A percentile compares a stretch with the other conserved stretches of the same genome.
Evolutionary conservation across 1,140 invertebrate genomes (phyloP).

Genomic region (silkworm (Bombyx mori)): DNA sequence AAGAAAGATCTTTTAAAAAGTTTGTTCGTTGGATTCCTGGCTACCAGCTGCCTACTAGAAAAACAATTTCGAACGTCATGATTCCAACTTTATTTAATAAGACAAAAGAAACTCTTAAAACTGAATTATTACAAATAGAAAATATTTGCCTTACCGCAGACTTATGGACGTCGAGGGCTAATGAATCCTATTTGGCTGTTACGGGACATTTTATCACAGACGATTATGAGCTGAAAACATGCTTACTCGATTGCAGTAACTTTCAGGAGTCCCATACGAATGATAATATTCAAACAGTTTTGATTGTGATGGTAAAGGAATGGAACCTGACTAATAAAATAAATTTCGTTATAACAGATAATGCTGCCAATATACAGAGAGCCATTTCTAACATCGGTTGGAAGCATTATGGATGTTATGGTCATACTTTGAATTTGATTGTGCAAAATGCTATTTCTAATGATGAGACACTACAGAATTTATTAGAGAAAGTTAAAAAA

Average conservation of each 20-base stretch:
- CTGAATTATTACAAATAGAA: not conserved
- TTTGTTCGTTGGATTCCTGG: not conserved
- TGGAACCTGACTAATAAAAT: slow-evolving; percentile 10
- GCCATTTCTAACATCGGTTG: slow-evolving; percentile 6
- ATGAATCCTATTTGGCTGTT: slow-evolving; percentile 7
- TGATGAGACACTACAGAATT: slow-evolving; percentile 1
- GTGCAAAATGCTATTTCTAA: slow-evolving; percentile 18
- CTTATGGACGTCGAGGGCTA: slow-evolving; percentile 9
- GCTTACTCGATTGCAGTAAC: not conserved
- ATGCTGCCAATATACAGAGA: slow-evolving; percentile 13
- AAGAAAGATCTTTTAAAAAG: not conserved
- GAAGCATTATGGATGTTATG: slow-evolving; percentile 16
- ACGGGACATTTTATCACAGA: slow-evolving; percentile 6
- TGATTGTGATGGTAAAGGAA: slow-evolving; percentile 3
- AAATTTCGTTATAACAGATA: slow-evolving; percentile 15
- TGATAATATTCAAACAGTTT: slow-evolving; percentile 6
- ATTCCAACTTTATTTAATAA: not conserved
- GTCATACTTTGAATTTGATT: slow-evolving; percentile 21
- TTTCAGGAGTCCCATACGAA: slow-evolving; percentile 4
- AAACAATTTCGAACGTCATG: not conserved
- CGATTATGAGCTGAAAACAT: not conserved
- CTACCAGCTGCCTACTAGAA: not conserved
- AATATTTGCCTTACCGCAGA: slow-evolving; percentile 5
- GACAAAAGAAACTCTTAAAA: not conserved
- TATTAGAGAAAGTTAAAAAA: slow-evolving; percentile 28